Conservation (phyloP, 2,113 vertebrate genomes). For the Bungarus multicinctus region DNA sequence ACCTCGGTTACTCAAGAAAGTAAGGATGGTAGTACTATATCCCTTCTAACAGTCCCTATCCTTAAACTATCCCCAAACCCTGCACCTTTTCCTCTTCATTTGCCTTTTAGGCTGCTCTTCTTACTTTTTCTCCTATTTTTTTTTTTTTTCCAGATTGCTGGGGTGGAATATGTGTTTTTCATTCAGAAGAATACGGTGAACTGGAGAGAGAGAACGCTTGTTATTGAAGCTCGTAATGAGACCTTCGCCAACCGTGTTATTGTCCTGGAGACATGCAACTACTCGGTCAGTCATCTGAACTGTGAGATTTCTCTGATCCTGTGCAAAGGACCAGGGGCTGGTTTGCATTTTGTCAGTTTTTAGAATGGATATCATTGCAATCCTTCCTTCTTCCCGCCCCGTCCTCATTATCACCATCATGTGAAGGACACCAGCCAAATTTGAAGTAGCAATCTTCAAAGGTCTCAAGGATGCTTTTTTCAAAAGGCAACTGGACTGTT, state of each 20-base stretch:
- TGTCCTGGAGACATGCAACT: constrained; percentile 77
- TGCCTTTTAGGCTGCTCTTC: fast-evolving
- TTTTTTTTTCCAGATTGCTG: constrained; percentile 70
- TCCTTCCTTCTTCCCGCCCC: neutral
- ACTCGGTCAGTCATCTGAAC: constrained; percentile 67
- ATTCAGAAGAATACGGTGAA: constrained; percentile 80
- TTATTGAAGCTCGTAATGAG: constrained; percentile 79
- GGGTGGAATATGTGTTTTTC: constrained; percentile 79
- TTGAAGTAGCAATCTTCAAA: neutral
- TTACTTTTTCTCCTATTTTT: neutral
- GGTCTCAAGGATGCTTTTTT: neutral
- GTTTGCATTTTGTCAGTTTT: neutral
- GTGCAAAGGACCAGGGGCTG: neutral
- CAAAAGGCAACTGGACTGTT: neutral
- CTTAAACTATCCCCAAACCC: neutral
- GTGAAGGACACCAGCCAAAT: fast-evolving
- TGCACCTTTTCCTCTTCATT: too few relatives aligned
- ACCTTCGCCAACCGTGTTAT: constrained; percentile 78
- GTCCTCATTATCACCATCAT: neutral
- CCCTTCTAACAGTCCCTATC: neutral
- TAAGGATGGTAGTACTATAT: constrained; percentile 18
- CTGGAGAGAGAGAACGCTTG: constrained; percentile 77
- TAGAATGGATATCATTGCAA: neutral
- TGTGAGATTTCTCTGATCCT: neutral
- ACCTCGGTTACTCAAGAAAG: constrained; percentile 81